Evolutionary conservation across 2,797 vertebrate genomes (phyloP).

Genomic region (Distichodus sexfasciatus): DNA sequence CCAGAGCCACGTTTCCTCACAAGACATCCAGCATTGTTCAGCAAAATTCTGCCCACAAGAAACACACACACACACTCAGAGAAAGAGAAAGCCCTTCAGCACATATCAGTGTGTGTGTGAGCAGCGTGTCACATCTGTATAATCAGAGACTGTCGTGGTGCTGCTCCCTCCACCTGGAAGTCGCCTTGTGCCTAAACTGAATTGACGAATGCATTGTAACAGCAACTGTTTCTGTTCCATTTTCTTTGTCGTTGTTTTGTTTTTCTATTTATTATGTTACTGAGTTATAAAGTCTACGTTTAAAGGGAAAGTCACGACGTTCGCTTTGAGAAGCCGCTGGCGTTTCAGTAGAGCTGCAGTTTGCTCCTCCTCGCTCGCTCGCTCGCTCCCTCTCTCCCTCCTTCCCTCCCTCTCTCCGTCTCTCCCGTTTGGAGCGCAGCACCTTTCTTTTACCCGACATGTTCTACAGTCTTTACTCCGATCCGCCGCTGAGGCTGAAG

Average conservation of each 20-base stretch:
- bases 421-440: too few species aligned
- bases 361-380: too few species aligned
- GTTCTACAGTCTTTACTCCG: too few species aligned
- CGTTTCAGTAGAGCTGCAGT: constrained; percentile 84
- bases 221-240: constrained; percentile 74
- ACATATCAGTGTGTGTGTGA: constrained; percentile 86
- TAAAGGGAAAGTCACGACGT: constrained; percentile 89
- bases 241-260: constrained; percentile 41
- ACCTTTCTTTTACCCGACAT: too few species aligned
- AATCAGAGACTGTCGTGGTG: constrained; percentile 94
- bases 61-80: constrained; percentile 42
- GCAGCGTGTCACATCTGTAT: constrained; percentile 91
- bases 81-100: constrained; percentile 65
- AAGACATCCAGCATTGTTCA: constrained; percentile 79
- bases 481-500: too few species aligned
- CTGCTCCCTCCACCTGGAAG: constrained; percentile 86
- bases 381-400: too few species aligned
- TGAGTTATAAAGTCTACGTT: constrained; percentile 90
- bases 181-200: constrained; percentile 99
- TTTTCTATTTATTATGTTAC: constrained; percentile 96
- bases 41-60: constrained; percentile 79
- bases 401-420: too few species aligned
- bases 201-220: constrained; percentile 99
- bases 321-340: constrained; percentile 80
- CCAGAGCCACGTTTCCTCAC: constrained; percentile 65